Evolutionary conservation across 2,113 vertebrate genomes (phyloP), one percentile per base, ranked within the genome.

Genomic region (Calyptomena viridis): DNA sequence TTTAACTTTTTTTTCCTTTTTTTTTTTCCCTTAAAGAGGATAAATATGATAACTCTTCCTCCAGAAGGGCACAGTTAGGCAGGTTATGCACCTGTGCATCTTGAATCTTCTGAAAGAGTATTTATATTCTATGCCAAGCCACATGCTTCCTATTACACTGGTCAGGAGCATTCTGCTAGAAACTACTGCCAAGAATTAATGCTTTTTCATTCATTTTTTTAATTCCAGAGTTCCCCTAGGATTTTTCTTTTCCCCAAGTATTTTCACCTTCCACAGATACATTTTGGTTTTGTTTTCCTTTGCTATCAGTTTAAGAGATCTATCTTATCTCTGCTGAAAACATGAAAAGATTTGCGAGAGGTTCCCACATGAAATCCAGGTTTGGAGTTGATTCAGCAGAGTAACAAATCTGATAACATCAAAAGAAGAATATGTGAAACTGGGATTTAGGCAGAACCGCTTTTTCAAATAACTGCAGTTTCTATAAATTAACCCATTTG

Each of bases 381-480:
- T 97, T 71, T 93, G 95, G 94, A 95, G 84, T 87, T 78, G 80
- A 73, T 86, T 93, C 93, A 95, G 76, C 74, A 87, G 91, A 94
- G 92, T 91, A 92, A 90, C 92, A 95, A 94, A 95, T 82, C 87
- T 8, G 82, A 52, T 94, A 95, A 94, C 79, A 96, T 94, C 92
- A 96, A 95, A 95, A 90, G 58, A 91, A 94, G 84, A 92, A 84
- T 72, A 91, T 93, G 69, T 90, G 94, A 97, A 95, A 87, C 64
- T 14, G 37, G 30, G 69, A 80, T 63, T 94, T 68, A 50, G 30
- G n/a, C 74, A 83, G 53, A 95, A 83, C 44, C 74, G 44, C 33
- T 84, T 81, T 89, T 89, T 40, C 88, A 93, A 71, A 58, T 88
- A 93, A 96, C 59, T 81, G 44, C 80, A 97, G 8, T 66, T 55